Base-by-base conservation (phyloP, 2,113 vertebrate species). In the Myocastor coypus region DNA sequence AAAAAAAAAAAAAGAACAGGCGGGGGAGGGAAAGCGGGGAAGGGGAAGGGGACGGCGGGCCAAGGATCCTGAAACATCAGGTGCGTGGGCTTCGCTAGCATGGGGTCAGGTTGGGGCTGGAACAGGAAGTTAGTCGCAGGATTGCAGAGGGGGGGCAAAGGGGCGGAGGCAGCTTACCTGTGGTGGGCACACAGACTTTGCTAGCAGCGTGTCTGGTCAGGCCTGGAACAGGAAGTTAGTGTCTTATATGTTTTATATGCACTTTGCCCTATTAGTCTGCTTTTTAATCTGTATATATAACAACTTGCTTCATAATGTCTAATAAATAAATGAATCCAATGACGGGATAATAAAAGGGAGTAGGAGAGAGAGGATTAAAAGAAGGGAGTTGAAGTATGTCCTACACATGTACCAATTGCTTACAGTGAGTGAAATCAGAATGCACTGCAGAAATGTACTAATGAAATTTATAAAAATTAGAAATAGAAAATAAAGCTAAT, bases 1-100 rank as follows among this genome's bases (percentile, higher is more conserved):
- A 69, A n/a, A 95, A 59, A 89, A 77, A 6, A 91, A 89, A 86
- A 19, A 50, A 91, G 92, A 78, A 82, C n/a, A n/a, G n/a, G n/a
- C n/a, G n/a, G n/a, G n/a, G n/a, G n/a, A n/a, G n/a, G n/a, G n/a
- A n/a, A n/a, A n/a, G n/a, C n/a, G n/a, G n/a, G n/a, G n/a, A n/a
- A n/a, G n/a, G n/a, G n/a, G n/a, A n/a, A n/a, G n/a, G n/a, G n/a
- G n/a, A n/a, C n/a, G n/a, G n/a, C n/a, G n/a, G n/a, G n/a, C n/a
- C n/a, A n/a, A n/a, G n/a, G n/a, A n/a, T n/a, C n/a, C n/a, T n/a
- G n/a, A n/a, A n/a, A n/a, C n/a, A n/a, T n/a, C n/a, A n/a, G n/a
- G n/a, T n/a, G n/a, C n/a, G n/a, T n/a, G n/a, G n/a, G n/a, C n/a
- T n/a, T n/a, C n/a, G n/a, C n/a, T n/a, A n/a, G n/a, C n/a, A n/a